Evolutionary conservation across 2,113 vertebrate genomes (phyloP).

Genomic region (Alethe castanea): DNA sequence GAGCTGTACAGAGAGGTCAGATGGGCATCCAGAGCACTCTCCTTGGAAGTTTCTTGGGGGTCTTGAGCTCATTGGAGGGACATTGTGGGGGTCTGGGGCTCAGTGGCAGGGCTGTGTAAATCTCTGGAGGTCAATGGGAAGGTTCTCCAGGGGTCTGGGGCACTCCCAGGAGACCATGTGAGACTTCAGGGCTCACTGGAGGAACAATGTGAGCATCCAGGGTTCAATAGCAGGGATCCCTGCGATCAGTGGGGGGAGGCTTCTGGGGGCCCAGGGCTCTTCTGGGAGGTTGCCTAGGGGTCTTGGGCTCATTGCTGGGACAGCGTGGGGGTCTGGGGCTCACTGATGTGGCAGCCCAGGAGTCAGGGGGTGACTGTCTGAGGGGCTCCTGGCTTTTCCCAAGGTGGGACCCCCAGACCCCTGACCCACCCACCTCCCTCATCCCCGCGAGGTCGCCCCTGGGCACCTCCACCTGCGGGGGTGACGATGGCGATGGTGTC

Average conservation of each 20-base stretch:
- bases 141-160: not conserved
- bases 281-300: not conserved
- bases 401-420: not conserved
- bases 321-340: not conserved
- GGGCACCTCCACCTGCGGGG: not conserved
- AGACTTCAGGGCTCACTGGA: not conserved
- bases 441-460: rapidly evolving
- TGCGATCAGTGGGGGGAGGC: no score
- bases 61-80: not conserved
- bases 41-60: not conserved
- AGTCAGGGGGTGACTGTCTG: no score
- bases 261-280: not conserved
- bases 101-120: rapidly evolving
- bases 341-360: no score
- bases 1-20: not conserved
- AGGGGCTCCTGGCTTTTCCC: not conserved
- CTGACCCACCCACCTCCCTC: not conserved
- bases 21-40: rapidly evolving
- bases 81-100: not conserved
- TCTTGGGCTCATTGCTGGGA: not conserved
- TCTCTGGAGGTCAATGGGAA: not conserved
- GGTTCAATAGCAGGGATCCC: not conserved
- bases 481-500: not conserved
- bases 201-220: not conserved
- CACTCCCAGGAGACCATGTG: rapidly evolving